Evolutionary conservation across 2,113 vertebrate genomes (phyloP).

Genomic region (Channa argus): DNA sequence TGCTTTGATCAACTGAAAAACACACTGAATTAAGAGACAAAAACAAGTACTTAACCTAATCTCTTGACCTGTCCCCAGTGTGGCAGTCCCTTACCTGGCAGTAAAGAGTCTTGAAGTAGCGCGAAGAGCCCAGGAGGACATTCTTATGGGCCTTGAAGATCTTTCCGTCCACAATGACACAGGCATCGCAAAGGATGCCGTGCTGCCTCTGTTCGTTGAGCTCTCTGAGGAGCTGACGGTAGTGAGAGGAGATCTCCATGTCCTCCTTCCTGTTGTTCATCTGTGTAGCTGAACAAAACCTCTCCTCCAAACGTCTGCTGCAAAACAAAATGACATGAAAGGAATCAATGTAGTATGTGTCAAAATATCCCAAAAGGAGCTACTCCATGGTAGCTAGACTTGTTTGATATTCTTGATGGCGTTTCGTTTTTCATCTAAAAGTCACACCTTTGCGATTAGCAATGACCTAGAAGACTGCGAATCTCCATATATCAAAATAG

Average conservation of each 20-base stretch:
- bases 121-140: slow-evolving; percentile 95
- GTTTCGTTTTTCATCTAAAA: too few relatives aligned
- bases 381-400: too few relatives aligned
- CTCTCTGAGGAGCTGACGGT: slow-evolving; percentile 95
- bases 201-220: slow-evolving; percentile 97
- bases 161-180: slow-evolving; percentile 96
- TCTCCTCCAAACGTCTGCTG: slow-evolving; percentile 87
- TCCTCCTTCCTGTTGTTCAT: slow-evolving; percentile 99
- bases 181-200: slow-evolving; percentile 96
- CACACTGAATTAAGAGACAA: slow-evolving; percentile 9
- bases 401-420: too few relatives aligned
- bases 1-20: neutral
- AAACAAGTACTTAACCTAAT: neutral
- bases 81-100: slow-evolving; percentile 85
- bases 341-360: slow-evolving; percentile 7
- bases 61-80: neutral
- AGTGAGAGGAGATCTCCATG: slow-evolving; percentile 99
- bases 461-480: too few relatives aligned
- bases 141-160: slow-evolving; percentile 99
- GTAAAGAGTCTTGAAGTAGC: slow-evolving; percentile 98
- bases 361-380: neutral
- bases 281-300: slow-evolving; percentile 84
- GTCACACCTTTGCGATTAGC: too few relatives aligned
- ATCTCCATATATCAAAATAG: neutral
- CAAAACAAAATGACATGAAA: slow-evolving; percentile 30